Base-by-base conservation (phyloP, 2,113 vertebrate genomes). In the Entomyzon cyanotis region DNA sequence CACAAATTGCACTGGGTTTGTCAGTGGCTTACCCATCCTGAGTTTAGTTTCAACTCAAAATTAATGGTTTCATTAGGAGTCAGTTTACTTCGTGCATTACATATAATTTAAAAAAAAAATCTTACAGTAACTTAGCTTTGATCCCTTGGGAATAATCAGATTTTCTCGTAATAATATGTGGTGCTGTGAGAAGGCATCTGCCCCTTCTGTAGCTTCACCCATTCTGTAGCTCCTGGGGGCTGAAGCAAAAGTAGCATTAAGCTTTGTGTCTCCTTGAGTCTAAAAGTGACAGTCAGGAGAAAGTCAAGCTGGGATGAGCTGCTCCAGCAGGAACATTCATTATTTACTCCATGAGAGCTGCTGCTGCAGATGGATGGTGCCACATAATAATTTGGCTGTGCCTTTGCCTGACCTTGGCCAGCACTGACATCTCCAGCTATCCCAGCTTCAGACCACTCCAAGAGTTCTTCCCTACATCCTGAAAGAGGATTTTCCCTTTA, bases 71-170 rank as follows among this genome's bases (percentile, higher is more conserved):
- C 50, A 24, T 91, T 70, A 62, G 65, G 81, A 94, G 68, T 85
- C 67, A 10, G 33, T 92, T 96, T 91, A 92, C 52, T 91, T 95
- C 65, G 55, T 91, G 77, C 68, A 62, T 90, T 88, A 89, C 49
- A 63, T 88, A 69, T 27, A 28, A 79, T 69, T 35, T 46, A 42
- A 88, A 94, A 93, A 46, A 46, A 62, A 93, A 46, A 46, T 62
- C 75, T 67, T 63, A 21, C 31, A 35, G 14, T 46, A 65, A 58
- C 47, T 42, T 86, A 53, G 56, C 18, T 87, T 79, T 92, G 59
- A 81, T 90, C 56, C 52, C 56, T 84, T 78, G 69, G 39, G 28
- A 76, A 42, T 46, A 85, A 22, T 69, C 44, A 53, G 53, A 56
- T 87, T 87, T 27, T 65, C 62, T 69, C 82, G 44, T 68, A 63